Percentiles rank a stretch among this genome's conserved stretches.
phyloP scores from a whole-genome alignment of 2,888 invertebrate genomes.

The Eupelmus urozonus region DNA sequence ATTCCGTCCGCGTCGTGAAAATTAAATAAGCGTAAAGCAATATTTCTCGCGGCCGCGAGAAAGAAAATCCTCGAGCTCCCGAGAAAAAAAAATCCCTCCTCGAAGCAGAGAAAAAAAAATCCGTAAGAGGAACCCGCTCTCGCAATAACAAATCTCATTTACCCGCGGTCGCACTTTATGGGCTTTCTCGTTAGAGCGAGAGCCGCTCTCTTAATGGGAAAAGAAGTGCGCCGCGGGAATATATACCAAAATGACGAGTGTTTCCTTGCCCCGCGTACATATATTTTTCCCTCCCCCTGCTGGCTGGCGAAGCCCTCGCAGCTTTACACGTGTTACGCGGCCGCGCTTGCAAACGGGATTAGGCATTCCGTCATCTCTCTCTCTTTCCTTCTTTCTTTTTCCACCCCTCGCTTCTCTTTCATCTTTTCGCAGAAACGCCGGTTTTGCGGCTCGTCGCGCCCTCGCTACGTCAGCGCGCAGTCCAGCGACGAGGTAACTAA shows the following conservation, averaged over 20 bases:
- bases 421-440: slow-evolving; percentile 51
- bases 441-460: neutral
- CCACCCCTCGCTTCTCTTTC: slow-evolving; percentile 27
- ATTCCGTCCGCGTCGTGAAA: no score
- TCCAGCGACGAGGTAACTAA: slow-evolving; percentile 17
- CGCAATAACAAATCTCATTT: slow-evolving; percentile 4
- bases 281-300: neutral
- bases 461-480: neutral
- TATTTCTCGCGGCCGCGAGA: slow-evolving; percentile 12
- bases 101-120: neutral
- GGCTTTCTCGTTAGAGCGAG: slow-evolving; percentile 59
- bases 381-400: no score
- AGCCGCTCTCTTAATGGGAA: slow-evolving; percentile 8
- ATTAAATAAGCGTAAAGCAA: neutral
- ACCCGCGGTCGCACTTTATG: slow-evolving; percentile 53
- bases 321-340: slow-evolving; percentile 63
- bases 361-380: neutral
- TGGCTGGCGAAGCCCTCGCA: slow-evolving; percentile 46
- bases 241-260: slow-evolving; percentile 22
- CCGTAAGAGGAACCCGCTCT: neutral
- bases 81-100: neutral
- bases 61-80: neutral
- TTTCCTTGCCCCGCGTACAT: neutral
- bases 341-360: slow-evolving; percentile 51
- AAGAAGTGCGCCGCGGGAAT: neutral